phyloP scores from a whole-genome alignment of 2,113 vertebrate species.

The Pomatostomus ruficeps region DNA sequence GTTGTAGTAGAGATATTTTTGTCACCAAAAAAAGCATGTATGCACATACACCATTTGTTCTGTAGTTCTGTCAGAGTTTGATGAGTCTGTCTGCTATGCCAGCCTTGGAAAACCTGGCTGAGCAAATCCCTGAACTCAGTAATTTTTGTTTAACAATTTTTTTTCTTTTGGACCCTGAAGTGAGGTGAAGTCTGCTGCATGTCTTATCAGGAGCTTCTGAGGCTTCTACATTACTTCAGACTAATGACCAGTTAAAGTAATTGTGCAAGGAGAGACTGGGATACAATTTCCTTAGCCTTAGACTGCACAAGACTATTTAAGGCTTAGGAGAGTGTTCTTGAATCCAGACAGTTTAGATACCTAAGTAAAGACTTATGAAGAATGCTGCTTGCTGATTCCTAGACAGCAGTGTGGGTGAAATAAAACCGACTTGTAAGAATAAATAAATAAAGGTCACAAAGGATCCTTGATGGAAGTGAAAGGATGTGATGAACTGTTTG shows the following conservation, averaged over 20 bases:
- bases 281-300: not conserved
- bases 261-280: not conserved
- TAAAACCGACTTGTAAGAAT: not conserved
- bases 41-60: rapidly evolving
- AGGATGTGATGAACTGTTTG: not conserved
- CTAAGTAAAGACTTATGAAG: constrained; percentile 56
- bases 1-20: not conserved
- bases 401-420: not conserved
- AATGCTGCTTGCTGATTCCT: constrained; percentile 44
- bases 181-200: not conserved
- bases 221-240: not conserved
- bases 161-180: not conserved
- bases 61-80: not conserved
- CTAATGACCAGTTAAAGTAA: not conserved
- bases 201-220: not conserved
- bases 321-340: not conserved
- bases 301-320: not conserved
- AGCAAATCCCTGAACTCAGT: not conserved
- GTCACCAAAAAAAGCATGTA: rapidly evolving
- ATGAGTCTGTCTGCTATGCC: not conserved
- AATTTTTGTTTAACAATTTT: not conserved
- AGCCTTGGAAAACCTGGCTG: not conserved
- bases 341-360: constrained; percentile 40
- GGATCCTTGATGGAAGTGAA: not conserved
- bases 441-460: not conserved